phyloP scores from a whole-genome alignment of 1,140 invertebrate species.

The Platyscapa corneri region DNA sequence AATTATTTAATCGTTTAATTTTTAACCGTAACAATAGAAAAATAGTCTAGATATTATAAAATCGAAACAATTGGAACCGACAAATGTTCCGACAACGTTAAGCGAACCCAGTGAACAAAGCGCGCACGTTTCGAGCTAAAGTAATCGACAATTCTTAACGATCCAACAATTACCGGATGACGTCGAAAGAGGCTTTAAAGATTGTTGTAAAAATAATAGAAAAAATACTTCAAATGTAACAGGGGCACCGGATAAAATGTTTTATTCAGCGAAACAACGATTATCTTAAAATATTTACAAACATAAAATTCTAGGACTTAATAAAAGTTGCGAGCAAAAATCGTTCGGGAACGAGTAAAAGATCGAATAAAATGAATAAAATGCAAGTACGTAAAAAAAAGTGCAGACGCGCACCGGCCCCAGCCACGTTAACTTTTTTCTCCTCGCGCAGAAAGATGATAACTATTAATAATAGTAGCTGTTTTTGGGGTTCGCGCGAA shows the following conservation, averaged over 20 bases:
- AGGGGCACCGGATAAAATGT: constrained; percentile 4
- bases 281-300: constrained; percentile 36
- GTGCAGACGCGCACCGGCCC: too few relatives aligned
- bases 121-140: constrained; percentile 2
- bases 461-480: neutral
- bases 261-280: constrained; percentile 24
- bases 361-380: neutral
- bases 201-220: neutral
- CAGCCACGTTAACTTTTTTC: too few relatives aligned
- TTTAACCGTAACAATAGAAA: neutral
- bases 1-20: neutral
- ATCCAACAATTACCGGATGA: neutral
- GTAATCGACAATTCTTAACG: neutral
- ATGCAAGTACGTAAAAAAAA: neutral
- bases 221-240: constrained; percentile 21
- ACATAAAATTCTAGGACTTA: constrained; percentile 13
- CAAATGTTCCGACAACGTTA: neutral
- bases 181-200: neutral
- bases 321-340: neutral
- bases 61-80: neutral
- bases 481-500: too few relatives aligned
- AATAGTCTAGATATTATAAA: neutral
- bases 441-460: too few relatives aligned
- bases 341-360: neutral
- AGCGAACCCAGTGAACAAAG: neutral